phyloP scores from a whole-genome alignment of 2,797 vertebrate genomes.

The Acanthiza pusilla region DNA sequence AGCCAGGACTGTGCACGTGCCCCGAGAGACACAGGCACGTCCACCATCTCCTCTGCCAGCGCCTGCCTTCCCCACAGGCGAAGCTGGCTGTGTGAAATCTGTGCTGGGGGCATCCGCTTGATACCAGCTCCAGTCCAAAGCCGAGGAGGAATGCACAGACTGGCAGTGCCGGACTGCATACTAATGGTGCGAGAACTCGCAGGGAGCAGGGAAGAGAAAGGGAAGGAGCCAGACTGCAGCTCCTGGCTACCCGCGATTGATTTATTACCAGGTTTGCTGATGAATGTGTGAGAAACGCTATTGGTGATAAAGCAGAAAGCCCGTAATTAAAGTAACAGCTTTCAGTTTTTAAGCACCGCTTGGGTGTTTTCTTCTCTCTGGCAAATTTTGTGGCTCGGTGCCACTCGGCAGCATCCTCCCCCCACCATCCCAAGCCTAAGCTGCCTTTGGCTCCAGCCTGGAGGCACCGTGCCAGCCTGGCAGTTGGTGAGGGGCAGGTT shows the following conservation, averaged over 20 bases:
- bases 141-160: constrained; percentile 25
- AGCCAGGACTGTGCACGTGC: fast-evolving
- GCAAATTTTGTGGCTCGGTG: neutral
- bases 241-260: constrained; percentile 69
- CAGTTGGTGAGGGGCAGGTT: neutral
- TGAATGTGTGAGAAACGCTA: constrained; percentile 68
- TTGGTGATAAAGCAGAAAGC: constrained; percentile 66
- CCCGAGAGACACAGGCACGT: neutral
- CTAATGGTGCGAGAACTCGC: constrained; percentile 46
- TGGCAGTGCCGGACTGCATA: constrained; percentile 49
- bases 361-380: constrained; percentile 17
- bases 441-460: neutral
- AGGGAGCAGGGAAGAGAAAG: constrained; percentile 32
- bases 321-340: constrained; percentile 73
- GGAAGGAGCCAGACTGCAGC: constrained; percentile 61
- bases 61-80: neutral
- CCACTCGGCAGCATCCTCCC: neutral
- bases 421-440: neutral
- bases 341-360: constrained; percentile 68
- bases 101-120: constrained; percentile 29
- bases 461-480: neutral
- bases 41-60: neutral
- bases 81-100: constrained; percentile 1
- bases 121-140: constrained; percentile 49
- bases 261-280: constrained; percentile 71